phyloP scores from a whole-genome alignment of 2,888 invertebrate genomes.

The Hemaris fuciformis region DNA sequence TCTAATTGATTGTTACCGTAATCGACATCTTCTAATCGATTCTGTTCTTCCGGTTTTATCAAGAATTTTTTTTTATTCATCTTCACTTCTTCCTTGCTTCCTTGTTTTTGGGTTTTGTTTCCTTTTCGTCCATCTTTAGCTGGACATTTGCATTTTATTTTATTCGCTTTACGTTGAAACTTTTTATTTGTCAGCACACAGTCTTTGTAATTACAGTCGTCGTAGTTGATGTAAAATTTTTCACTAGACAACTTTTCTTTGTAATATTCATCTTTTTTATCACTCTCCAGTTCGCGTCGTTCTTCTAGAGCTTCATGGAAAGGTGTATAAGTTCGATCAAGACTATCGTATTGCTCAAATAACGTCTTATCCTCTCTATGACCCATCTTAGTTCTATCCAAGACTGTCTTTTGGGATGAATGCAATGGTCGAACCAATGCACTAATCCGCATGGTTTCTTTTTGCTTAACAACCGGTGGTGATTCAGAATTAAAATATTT shows the following conservation, averaged over 20 bases:
- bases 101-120: constrained; percentile 17
- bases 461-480: neutral
- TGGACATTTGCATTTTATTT: constrained; percentile 32
- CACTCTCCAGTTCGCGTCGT: neutral
- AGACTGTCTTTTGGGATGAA: neutral
- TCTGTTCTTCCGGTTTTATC: neutral
- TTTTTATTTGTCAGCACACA: constrained; percentile 22
- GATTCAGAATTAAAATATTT: neutral
- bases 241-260: neutral
- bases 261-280: neutral
- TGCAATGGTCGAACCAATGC: neutral
- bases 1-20: constrained; percentile 27
- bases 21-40: constrained; percentile 13
- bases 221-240: neutral
- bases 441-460: neutral
- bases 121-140: constrained; percentile 8
- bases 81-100: constrained; percentile 17
- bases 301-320: neutral
- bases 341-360: neutral
- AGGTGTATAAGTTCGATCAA: neutral
- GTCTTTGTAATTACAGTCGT: constrained; percentile 15
- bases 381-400: neutral
- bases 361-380: neutral
- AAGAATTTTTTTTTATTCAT: constrained; percentile 7
- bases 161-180: neutral